These are phyloP conservation scores for Mesembrinibis cayennensis DNA, from an alignment of 2,113 vertebrate species.

Conservation along the genomic window DNA sequence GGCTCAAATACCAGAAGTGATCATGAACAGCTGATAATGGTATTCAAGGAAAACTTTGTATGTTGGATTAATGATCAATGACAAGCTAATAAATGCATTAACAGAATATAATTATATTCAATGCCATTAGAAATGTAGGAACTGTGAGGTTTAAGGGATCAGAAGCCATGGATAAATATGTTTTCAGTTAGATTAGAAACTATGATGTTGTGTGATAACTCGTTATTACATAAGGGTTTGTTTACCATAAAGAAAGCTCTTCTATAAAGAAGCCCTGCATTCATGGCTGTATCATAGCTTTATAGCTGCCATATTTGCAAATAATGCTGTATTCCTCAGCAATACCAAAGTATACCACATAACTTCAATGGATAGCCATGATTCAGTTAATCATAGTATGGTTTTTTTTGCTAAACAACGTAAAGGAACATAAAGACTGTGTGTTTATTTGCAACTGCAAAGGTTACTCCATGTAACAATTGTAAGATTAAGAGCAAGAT, in stretches of 20 bases:
- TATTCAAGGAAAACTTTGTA: not conserved
- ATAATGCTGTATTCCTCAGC: not conserved
- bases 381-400: not conserved
- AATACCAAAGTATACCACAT: not conserved
- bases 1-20: not conserved
- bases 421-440: not conserved
- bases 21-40: not conserved
- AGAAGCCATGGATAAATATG: not conserved
- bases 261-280: not conserved
- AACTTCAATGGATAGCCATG: not conserved
- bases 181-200: not conserved
- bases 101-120: not conserved
- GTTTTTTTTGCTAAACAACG: not conserved
- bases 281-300: not conserved
- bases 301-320: not conserved
- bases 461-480: not conserved
- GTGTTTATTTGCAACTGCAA: not conserved
- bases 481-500: not conserved
- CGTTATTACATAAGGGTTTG: not conserved
- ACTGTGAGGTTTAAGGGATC: not conserved
- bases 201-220: not conserved
- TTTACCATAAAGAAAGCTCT: not conserved
- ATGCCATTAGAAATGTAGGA: not conserved
- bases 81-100: not conserved
- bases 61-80: not conserved